A percentile compares a stretch with the other conserved stretches of the same genome.
Conservation (phyloP, 1,140 invertebrate species). For the Mylabris phalerata region DNA sequence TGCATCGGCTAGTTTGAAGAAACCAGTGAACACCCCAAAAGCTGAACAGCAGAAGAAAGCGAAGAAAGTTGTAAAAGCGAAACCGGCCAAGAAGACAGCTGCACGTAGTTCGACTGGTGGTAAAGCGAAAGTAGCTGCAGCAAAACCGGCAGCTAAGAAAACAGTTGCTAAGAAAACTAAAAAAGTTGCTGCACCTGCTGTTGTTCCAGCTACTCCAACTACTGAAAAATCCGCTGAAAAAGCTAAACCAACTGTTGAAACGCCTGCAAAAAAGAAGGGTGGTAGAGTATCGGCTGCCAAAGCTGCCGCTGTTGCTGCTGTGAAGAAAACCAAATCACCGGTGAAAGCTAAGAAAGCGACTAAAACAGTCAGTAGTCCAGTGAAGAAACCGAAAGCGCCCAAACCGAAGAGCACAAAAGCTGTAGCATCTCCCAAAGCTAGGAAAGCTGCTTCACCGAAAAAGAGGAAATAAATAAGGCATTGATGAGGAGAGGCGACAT, state of each 20-base stretch:
- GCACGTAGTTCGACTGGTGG: no score
- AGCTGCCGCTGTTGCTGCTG: not conserved
- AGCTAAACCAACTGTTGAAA: not conserved
- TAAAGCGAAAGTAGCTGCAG: no score
- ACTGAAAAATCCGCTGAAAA: constrained; percentile 2
- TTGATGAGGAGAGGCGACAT: no score
- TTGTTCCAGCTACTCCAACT: constrained; percentile 14
- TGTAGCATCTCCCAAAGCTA: constrained; percentile 4
- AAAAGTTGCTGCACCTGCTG: constrained; percentile 2
- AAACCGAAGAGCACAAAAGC: constrained; percentile 21
- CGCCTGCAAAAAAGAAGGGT: not conserved
- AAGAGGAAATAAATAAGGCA: constrained; percentile 7
- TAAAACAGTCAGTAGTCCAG: constrained; percentile 18
- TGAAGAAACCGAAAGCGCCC: constrained; percentile 24
- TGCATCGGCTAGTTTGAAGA: no score
- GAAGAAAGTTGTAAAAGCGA: no score
- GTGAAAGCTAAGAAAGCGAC: constrained; percentile 25
- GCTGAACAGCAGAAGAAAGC: no score
- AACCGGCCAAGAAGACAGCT: no score
- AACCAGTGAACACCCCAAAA: no score
- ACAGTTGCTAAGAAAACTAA: constrained; percentile 8
- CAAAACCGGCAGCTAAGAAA: no score
- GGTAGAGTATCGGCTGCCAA: not conserved
- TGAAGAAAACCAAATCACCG: constrained; percentile 19
- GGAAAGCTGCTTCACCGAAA: constrained; percentile 23